Conservation (phyloP, 2,888 invertebrate species). For the Drepanosiphum platanoidis region DNA sequence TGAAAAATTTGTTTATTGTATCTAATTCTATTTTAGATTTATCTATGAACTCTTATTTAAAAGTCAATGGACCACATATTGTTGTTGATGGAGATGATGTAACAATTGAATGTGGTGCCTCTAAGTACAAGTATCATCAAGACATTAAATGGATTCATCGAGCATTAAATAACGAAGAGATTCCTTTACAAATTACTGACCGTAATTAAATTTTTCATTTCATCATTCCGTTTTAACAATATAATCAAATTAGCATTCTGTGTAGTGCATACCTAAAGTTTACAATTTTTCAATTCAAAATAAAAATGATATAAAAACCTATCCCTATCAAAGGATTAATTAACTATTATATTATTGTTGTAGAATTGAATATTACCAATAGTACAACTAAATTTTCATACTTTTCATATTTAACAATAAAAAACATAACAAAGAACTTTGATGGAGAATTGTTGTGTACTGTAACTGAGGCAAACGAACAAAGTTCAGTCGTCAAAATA, state of each 20-base stretch:
- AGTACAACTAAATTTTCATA: conserved; percentile 67
- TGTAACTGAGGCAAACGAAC: conserved; percentile 63
- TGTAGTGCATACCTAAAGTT: not conserved
- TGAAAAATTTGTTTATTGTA: not conserved
- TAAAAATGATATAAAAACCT: not conserved
- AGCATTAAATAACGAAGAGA: not conserved
- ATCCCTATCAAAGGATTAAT: not conserved
- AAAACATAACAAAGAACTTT: conserved; percentile 66
- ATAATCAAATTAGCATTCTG: not conserved
- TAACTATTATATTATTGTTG: conserved; percentile 55
- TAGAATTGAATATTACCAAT: conserved; percentile 65
- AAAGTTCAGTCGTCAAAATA: not conserved
- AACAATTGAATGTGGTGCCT: conserved; percentile 72
- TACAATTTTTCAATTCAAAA: not conserved
- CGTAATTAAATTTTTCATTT: conserved; percentile 42
- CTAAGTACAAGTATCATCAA: conserved; percentile 70
- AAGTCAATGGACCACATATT: conserved; percentile 39
- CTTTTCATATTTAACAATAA: conserved; percentile 67
- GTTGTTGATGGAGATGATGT: conserved; percentile 72
- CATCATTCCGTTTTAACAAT: not conserved
- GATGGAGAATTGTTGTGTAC: conserved; percentile 66
- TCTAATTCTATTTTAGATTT: conserved; percentile 64
- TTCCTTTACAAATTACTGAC: conserved; percentile 20
- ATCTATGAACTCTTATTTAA: conserved; percentile 52
- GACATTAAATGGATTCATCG: conserved; percentile 70